Conservation (phyloP, 2,113 vertebrate genomes). For the Cyanoramphus novaezelandiae region DNA sequence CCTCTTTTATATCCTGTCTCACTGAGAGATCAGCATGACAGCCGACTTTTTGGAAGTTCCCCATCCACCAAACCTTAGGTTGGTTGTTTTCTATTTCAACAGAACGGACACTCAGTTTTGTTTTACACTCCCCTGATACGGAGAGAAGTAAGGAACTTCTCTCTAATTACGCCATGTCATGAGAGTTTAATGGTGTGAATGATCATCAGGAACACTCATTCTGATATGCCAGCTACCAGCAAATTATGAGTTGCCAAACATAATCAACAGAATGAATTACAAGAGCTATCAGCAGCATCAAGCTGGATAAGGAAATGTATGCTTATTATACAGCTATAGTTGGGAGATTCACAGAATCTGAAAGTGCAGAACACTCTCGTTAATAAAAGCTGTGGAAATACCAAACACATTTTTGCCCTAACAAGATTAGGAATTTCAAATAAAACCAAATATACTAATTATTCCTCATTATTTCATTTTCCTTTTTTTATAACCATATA, state of each 20-base stretch:
- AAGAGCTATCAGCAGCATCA: conserved; percentile 7
- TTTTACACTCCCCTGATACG: background rate
- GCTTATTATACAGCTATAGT: background rate
- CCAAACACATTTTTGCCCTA: background rate
- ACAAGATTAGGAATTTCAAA: background rate
- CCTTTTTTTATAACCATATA: background rate
- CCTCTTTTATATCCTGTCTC: background rate
- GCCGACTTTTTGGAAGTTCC: background rate
- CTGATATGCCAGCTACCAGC: conserved; percentile 11
- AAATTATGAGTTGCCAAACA: conserved; percentile 55
- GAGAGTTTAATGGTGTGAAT: background rate
- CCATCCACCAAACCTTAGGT: background rate
- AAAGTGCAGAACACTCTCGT: background rate
- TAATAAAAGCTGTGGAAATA: conserved; percentile 1
- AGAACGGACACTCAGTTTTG: background rate
- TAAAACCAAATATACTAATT: background rate
- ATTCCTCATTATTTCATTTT: background rate
- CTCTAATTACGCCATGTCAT: background rate
- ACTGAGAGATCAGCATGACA: background rate
- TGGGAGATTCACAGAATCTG: background rate
- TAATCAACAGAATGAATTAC: conserved; percentile 46
- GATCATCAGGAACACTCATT: background rate
- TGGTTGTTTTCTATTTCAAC: background rate
- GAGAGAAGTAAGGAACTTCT: background rate
- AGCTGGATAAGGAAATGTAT: conserved; percentile 15